Evolutionary conservation across 2,113 vertebrate species (phyloP).

Genomic region (Loxodonta africana): DNA sequence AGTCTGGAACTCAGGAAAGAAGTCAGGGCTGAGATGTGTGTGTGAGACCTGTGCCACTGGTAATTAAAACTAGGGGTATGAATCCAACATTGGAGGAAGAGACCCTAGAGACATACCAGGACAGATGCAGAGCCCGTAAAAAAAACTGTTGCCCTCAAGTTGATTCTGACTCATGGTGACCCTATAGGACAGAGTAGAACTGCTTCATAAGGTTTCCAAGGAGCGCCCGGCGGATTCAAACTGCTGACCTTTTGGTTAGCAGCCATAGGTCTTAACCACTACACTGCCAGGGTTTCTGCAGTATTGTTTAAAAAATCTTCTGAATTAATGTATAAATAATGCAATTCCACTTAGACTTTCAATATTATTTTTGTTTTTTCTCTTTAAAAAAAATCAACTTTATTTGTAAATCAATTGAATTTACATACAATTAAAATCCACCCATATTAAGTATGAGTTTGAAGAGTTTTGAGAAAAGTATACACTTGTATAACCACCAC

Average conservation of each 20-base stretch:
- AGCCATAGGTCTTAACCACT: too few species aligned
- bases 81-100: accelerated
- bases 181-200: too few species aligned
- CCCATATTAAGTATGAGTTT: not conserved
- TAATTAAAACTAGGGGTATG: not conserved
- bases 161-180: too few species aligned
- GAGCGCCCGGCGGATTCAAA: too few species aligned
- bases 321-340: not conserved
- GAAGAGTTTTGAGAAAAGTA: not conserved
- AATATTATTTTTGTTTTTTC: not conserved
- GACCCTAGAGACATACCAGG: not conserved
- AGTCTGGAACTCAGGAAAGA: not conserved
- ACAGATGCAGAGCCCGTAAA: not conserved
- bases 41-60: accelerated
- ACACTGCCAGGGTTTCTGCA: too few species aligned
- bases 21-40: not conserved
- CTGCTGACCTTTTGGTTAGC: too few species aligned
- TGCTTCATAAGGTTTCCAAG: too few species aligned
- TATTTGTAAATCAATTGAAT: not conserved
- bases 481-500: not conserved
- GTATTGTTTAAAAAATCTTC: not conserved
- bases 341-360: not conserved
- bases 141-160: too few species aligned
- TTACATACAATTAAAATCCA: not conserved
- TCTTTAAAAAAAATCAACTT: not conserved